phyloP scores from a whole-genome alignment of 2,888 invertebrate genomes.

The Nemotelus pantherinus region DNA sequence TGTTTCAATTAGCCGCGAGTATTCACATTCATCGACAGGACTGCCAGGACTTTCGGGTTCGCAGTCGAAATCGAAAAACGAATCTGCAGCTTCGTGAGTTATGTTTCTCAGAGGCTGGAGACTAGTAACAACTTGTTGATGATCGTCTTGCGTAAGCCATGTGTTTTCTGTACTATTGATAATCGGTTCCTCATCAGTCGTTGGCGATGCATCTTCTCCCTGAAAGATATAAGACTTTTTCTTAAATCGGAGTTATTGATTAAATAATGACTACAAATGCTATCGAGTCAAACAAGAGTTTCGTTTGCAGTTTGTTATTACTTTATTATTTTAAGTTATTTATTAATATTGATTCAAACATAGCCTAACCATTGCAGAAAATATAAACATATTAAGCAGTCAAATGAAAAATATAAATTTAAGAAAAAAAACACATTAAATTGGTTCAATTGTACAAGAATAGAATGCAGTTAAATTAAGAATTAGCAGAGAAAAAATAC shows the following conservation, averaged over 20 bases:
- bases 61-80: slow-evolving; percentile 73
- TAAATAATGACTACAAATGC: slow-evolving; percentile 32
- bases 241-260: too few species aligned
- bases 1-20: slow-evolving; percentile 66
- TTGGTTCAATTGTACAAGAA: too few species aligned
- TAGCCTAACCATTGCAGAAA: too few species aligned
- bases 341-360: too few species aligned
- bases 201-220: slow-evolving; percentile 58
- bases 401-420: too few species aligned
- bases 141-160: slow-evolving; percentile 61
- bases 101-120: slow-evolving; percentile 66
- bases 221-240: slow-evolving; percentile 22
- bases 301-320: not conserved
- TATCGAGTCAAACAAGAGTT: not conserved
- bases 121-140: slow-evolving; percentile 64
- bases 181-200: slow-evolving; percentile 60
- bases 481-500: too few species aligned
- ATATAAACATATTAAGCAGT: too few species aligned
- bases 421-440: too few species aligned
- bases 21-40: slow-evolving; percentile 73
- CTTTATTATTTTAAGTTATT: too few species aligned
- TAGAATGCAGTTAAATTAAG: too few species aligned
- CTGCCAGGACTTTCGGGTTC: slow-evolving; percentile 76
- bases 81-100: slow-evolving; percentile 66
- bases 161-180: slow-evolving; percentile 60